These are phyloP conservation scores for Habrosyne pyritoides DNA, from an alignment of 2,888 invertebrate species.

Conservation along the genomic window DNA sequence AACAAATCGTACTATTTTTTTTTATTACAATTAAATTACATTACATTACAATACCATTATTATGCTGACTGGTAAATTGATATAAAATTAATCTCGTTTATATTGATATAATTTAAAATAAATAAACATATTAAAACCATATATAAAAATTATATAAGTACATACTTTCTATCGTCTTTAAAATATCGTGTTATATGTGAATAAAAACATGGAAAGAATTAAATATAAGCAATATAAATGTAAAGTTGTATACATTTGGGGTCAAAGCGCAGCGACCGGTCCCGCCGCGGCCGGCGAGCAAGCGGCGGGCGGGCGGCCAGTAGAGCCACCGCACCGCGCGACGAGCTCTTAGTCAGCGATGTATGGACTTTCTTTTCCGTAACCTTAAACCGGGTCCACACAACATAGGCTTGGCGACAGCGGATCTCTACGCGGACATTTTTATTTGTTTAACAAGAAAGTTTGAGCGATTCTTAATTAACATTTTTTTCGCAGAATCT, in stretches of 20 bases:
- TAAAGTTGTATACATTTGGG: constrained; percentile 40
- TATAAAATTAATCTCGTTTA: not conserved
- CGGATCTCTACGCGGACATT: constrained; percentile 11
- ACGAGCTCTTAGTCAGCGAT: constrained; percentile 21
- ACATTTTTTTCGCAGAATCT: not conserved
- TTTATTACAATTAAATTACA: not conserved
- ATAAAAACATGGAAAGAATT: not conserved
- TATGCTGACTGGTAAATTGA: not conserved
- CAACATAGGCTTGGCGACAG: constrained; percentile 29
- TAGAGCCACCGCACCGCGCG: not conserved
- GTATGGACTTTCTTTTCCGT: constrained; percentile 76
- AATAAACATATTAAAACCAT: too few species aligned
- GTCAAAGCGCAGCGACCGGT: constrained; percentile 73
- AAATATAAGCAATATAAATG: constrained; percentile 15
- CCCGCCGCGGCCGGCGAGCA: constrained; percentile 23
- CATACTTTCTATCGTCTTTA: not conserved
- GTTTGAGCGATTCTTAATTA: constrained; percentile 4
- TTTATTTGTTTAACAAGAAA: constrained; percentile 4
- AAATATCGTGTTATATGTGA: not conserved
- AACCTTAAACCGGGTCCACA: constrained; percentile 49
- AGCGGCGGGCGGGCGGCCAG: constrained; percentile 17
- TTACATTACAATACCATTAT: not conserved
- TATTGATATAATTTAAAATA: not conserved
- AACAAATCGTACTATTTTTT: not conserved
- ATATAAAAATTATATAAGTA: too few species aligned